Percentiles rank a stretch among this genome's conserved stretches.
Evolutionary conservation across 2,113 vertebrate genomes (phyloP).

Genomic region (Sebastes fasciatus): DNA sequence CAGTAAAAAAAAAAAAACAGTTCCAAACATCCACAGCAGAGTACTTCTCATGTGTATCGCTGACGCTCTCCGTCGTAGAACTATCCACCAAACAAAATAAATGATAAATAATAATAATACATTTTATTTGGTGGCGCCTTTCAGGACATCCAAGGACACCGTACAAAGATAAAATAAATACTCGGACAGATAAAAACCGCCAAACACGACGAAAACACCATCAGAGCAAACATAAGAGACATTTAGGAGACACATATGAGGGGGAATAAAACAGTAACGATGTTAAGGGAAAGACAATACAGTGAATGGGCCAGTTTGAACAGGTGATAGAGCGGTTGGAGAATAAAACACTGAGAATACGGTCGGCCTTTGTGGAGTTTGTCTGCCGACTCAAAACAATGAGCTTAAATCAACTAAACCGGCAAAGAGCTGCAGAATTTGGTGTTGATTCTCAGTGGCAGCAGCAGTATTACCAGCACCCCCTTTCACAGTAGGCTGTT

Average conservation of each 20-base stretch:
- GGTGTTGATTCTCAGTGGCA: not conserved
- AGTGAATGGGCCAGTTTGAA: too few relatives aligned
- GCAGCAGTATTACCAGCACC: not conserved
- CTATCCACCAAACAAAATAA: not conserved
- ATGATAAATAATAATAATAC: too few relatives aligned
- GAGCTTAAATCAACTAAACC: not conserved
- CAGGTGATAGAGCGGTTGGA: not conserved
- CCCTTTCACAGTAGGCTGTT: not conserved
- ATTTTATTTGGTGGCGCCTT: too few relatives aligned
- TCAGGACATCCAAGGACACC: too few relatives aligned
- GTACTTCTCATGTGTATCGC: not conserved
- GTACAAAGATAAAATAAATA: too few relatives aligned
- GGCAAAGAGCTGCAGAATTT: not conserved
- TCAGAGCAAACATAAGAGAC: too few relatives aligned
- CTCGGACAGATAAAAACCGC: too few relatives aligned
- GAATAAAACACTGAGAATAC: not conserved
- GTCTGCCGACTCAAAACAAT: not conserved
- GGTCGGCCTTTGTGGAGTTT: not conserved
- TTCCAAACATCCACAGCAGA: conserved; percentile 8
- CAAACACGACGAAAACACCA: too few relatives aligned
- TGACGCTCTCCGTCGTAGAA: not conserved
- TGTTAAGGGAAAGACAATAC: too few relatives aligned
- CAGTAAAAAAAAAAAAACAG: not conserved
- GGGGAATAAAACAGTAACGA: too few relatives aligned
- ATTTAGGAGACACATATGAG: too few relatives aligned